Percentiles rank a stretch among this genome's conserved stretches.
Evolutionary conservation across 2,888 invertebrate species (phyloP).

Genomic region (Melieria omissa): DNA sequence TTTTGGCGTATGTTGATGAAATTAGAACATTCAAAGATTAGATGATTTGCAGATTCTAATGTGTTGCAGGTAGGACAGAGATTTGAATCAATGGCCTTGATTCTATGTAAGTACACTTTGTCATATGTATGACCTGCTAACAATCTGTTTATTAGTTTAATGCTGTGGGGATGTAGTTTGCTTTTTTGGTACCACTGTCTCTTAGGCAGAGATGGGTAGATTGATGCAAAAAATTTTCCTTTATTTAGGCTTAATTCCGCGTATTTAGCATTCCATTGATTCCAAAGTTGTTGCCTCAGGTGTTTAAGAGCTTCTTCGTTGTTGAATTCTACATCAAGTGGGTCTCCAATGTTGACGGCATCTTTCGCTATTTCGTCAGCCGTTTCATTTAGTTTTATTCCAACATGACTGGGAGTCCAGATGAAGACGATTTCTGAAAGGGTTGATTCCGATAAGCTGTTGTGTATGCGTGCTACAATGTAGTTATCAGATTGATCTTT

Average conservation of each 20-base stretch:
- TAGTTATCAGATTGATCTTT: neutral
- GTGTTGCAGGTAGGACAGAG: neutral
- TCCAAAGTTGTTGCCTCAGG: no score
- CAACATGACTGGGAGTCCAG: neutral
- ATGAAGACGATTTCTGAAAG: neutral
- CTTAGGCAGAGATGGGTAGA: neutral
- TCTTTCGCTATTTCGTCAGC: constrained; percentile 13
- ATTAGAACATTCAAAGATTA: no score
- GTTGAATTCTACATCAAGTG: no score
- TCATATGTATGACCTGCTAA: neutral
- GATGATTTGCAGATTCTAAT: no score
- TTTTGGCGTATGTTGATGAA: no score
- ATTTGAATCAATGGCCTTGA: neutral
- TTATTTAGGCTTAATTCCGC: no score
- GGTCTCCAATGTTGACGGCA: neutral
- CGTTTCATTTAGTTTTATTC: neutral
- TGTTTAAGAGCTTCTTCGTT: no score
- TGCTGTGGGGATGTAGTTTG: neutral
- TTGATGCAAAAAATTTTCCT: no score
- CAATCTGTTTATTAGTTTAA: neutral
- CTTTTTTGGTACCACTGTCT: neutral
- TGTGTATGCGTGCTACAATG: neutral
- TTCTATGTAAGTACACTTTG: neutral
- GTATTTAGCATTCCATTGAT: no score
- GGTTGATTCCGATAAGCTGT: no score